A percentile compares a stretch with the other conserved stretches of the same genome.
phyloP scores from a whole-genome alignment of 1,140 invertebrate species.

The Trichonephila clavipes region DNA sequence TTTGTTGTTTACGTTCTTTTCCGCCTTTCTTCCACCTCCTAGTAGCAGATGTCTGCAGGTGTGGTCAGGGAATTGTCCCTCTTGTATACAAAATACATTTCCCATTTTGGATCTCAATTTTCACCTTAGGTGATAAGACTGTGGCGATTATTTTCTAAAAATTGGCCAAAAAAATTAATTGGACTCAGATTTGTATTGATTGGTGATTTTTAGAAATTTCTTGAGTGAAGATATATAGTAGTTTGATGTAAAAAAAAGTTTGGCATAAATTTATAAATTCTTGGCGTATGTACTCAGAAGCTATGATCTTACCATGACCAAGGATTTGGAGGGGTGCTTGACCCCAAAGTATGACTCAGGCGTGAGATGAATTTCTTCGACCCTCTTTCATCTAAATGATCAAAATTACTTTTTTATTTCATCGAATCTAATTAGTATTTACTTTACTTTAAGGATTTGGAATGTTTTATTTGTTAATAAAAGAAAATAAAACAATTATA shows the following conservation, averaged over 20 bases:
- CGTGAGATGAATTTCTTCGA: background rate
- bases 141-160: slow-evolving; percentile 7
- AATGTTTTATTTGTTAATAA: too few relatives aligned
- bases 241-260: too few relatives aligned
- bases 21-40: background rate
- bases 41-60: slow-evolving; percentile 63
- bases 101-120: background rate
- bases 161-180: background rate
- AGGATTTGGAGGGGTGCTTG: background rate
- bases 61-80: background rate
- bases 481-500: too few relatives aligned
- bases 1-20: slow-evolving; percentile 38
- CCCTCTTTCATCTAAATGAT: too few relatives aligned
- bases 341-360: background rate
- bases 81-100: background rate
- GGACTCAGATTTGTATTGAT: background rate
- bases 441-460: too few relatives aligned
- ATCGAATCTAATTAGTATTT: too few relatives aligned
- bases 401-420: too few relatives aligned
- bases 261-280: background rate
- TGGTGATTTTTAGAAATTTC: background rate
- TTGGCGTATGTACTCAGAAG: background rate
- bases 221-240: background rate
- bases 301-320: background rate
- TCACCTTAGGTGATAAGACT: background rate